Conservation (phyloP, 2,113 vertebrate species). For the Chascanopsetta lugubris region DNA sequence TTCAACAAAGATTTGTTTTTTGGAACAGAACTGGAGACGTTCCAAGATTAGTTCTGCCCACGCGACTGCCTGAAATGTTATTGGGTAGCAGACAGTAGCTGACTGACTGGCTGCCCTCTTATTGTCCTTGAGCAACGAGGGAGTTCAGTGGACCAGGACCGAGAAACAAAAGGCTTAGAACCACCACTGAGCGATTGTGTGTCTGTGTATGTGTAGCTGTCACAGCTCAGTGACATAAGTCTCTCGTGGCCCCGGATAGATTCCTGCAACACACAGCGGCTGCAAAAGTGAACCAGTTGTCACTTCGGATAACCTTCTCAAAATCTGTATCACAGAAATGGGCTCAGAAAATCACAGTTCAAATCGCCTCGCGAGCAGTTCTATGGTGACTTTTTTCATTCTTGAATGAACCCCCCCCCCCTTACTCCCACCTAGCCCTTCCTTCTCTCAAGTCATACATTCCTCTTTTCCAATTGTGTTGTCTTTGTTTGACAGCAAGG, state of each 20-base stretch:
- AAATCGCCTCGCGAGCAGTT: constrained; percentile 78
- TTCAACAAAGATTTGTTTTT: constrained; percentile 43
- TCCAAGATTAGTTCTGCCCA: constrained; percentile 88
- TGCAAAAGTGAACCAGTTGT: constrained; percentile 80
- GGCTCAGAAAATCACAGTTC: constrained; percentile 80
- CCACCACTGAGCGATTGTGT: constrained; percentile 60
- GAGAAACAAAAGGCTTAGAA: constrained; percentile 63
- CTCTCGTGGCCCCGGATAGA: constrained; percentile 72
- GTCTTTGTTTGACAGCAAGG: constrained; percentile 66
- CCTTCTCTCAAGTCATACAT: constrained; percentile 74
- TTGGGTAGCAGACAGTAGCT: constrained; percentile 82
- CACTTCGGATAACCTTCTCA: constrained; percentile 81
- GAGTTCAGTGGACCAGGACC: constrained; percentile 77
- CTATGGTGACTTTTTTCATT: constrained; percentile 77
- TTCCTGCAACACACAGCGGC: constrained; percentile 66
- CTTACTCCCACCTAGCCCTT: constrained; percentile 27
- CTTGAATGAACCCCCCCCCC: constrained; percentile 22
- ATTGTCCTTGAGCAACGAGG: constrained; percentile 81
- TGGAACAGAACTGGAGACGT: constrained; percentile 78
- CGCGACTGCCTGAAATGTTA: constrained; percentile 84
- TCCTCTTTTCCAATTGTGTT: constrained; percentile 82
- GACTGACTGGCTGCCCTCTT: constrained; percentile 74
- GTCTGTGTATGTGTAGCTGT: constrained; percentile 74
- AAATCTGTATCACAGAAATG: constrained; percentile 79
- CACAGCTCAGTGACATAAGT: constrained; percentile 84